A percentile compares a stretch with the other conserved stretches of the same genome.
Evolutionary conservation across 2,888 invertebrate genomes (phyloP).

Genomic region (Aphrophora alni): DNA sequence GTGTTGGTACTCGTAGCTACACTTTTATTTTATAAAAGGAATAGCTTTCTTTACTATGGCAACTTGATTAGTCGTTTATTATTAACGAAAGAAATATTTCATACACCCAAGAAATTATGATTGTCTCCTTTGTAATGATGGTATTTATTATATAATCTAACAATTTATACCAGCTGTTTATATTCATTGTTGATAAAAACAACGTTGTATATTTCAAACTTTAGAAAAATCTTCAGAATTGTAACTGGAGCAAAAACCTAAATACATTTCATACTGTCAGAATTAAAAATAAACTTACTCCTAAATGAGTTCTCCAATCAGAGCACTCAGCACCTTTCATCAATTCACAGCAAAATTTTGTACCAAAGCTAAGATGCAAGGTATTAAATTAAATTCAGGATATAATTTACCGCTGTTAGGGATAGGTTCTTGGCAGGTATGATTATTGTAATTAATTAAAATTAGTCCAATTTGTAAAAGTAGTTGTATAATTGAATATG

Average conservation of each 20-base stretch:
- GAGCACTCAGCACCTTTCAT: background rate
- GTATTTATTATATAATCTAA: background rate
- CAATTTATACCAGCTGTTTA: background rate
- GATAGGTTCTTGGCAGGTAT: slow-evolving; percentile 75
- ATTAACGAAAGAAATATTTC: too few species aligned
- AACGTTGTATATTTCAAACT: background rate
- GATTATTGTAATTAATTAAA: slow-evolving; percentile 28
- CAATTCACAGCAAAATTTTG: background rate
- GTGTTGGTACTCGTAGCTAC: too few species aligned
- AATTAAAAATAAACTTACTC: background rate
- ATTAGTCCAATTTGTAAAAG: background rate
- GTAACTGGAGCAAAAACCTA: background rate
- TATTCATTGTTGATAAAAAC: background rate
- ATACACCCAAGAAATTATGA: too few species aligned
- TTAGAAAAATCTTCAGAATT: background rate
- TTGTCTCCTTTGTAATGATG: too few species aligned
- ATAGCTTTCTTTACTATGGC: too few species aligned
- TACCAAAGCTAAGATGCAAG: background rate
- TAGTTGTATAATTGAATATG: background rate
- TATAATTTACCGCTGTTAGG: slow-evolving; percentile 71
- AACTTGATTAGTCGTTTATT: too few species aligned
- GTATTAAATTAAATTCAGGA: slow-evolving; percentile 51
- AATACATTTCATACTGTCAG: background rate
- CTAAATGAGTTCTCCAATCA: background rate
- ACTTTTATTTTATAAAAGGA: too few species aligned